Evolutionary conservation across 1,140 invertebrate species (phyloP).

Genomic region (Heterodera schachtii): DNA sequence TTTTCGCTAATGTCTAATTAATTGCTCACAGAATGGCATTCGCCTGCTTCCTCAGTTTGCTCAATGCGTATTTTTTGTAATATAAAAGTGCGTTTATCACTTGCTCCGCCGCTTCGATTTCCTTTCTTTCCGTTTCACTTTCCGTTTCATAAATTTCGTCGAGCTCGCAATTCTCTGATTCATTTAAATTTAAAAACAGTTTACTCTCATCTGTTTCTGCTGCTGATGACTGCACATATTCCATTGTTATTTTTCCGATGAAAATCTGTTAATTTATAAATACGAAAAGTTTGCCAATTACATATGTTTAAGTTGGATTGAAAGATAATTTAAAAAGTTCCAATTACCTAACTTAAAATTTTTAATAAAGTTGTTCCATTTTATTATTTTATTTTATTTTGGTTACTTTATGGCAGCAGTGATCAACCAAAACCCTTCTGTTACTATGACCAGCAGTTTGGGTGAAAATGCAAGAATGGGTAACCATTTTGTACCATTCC

Average conservation of each 20-base stretch:
- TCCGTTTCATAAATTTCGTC: background rate
- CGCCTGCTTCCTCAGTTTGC: conserved; percentile 28
- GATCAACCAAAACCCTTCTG: conserved; percentile 48
- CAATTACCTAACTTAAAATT: too few relatives aligned
- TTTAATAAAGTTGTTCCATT: too few relatives aligned
- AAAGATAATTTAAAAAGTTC: too few relatives aligned
- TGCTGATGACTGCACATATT: background rate
- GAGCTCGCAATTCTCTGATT: background rate
- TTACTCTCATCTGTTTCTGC: background rate
- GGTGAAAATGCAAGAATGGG: conserved; percentile 40
- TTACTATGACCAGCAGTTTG: conserved; percentile 37
- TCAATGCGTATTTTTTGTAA: conserved; percentile 31
- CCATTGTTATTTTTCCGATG: background rate
- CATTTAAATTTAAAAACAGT: background rate
- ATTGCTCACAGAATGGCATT: conserved; percentile 23
- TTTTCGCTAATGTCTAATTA: background rate
- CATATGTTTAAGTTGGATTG: too few relatives aligned
- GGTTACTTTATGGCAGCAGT: conserved; percentile 45
- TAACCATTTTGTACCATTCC: conserved; percentile 21
- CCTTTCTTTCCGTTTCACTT: conserved; percentile 7
- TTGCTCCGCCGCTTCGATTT: conserved; percentile 38
- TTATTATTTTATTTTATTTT: too few relatives aligned
- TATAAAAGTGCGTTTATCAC: conserved; percentile 37
- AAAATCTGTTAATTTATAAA: too few relatives aligned
- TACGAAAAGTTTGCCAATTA: too few relatives aligned